Evolutionary conservation across 2,113 vertebrate species (phyloP).

Genomic region (Poeciliopsis turrubarensis): DNA sequence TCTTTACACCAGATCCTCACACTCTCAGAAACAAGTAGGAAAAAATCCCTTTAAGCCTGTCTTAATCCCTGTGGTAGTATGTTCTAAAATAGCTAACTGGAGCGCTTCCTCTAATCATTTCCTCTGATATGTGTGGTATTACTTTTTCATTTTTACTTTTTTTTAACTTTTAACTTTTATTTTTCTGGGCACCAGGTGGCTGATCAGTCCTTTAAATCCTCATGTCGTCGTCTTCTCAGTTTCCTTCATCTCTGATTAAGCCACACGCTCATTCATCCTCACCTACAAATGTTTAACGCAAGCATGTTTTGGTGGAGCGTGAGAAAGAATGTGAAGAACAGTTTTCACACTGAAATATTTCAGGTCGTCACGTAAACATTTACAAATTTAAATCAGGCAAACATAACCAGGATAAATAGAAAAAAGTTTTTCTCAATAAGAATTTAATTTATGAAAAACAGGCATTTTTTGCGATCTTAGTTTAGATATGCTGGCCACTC

Average conservation of each 20-base stretch:
- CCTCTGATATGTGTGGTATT: not conserved
- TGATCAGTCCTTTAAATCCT: not conserved
- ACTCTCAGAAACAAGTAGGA: too few relatives aligned
- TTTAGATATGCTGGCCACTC: too few relatives aligned
- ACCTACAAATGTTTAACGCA: not conserved
- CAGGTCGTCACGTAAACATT: too few relatives aligned
- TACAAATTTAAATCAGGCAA: too few relatives aligned
- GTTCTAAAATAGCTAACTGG: too few relatives aligned
- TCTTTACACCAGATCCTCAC: not conserved
- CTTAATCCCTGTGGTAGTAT: too few relatives aligned
- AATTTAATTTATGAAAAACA: too few relatives aligned
- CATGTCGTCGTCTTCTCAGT: not conserved
- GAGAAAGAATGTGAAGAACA: not conserved
- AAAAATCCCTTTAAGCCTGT: too few relatives aligned
- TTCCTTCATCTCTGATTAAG: not conserved
- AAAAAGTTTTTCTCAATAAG: too few relatives aligned
- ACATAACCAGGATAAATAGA: too few relatives aligned
- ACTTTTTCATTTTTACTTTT: not conserved
- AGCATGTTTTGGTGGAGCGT: not conserved
- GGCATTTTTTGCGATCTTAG: too few relatives aligned
- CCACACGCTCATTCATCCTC: not conserved
- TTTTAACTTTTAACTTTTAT: not conserved
- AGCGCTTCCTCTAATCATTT: too few relatives aligned
- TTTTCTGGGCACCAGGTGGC: not conserved
- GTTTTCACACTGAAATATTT: not conserved